Conservation (phyloP, 2,797 vertebrate species). For the Varecia variegata region DNA sequence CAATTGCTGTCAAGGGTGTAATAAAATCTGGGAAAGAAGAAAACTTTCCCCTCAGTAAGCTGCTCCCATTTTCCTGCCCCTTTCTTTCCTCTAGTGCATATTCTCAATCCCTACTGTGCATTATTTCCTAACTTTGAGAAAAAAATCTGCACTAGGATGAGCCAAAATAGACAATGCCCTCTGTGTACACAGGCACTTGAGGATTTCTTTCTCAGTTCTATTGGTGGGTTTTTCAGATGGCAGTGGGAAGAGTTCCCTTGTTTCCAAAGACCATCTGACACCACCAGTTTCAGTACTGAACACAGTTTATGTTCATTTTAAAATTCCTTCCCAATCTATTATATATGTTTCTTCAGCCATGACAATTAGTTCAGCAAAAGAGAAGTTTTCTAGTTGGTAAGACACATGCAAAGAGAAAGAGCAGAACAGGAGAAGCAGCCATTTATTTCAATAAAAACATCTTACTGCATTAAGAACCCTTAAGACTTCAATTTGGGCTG, state of each 20-base stretch:
- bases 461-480: background rate
- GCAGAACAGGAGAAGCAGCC: background rate
- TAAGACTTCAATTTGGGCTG: background rate
- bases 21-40: constrained; percentile 73
- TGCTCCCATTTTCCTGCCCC: constrained; percentile 44
- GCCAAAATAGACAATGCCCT: background rate
- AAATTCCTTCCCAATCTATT: background rate
- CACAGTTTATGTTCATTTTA: background rate
- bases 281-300: background rate
- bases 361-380: background rate
- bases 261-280: background rate
- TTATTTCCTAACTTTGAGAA: constrained; percentile 42
- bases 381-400: background rate
- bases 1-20: constrained; percentile 65
- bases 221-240: background rate
- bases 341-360: background rate
- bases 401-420: background rate
- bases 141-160: background rate
- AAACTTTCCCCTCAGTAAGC: constrained; percentile 55
- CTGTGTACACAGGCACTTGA: background rate
- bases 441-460: background rate
- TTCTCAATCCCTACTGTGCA: background rate
- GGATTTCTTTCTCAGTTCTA: background rate
- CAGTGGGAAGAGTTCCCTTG: background rate
- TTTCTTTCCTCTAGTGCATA: constrained; percentile 16